Evolutionary conservation across 2,113 vertebrate genomes (phyloP).

Genomic region (Larimichthys crocea): DNA sequence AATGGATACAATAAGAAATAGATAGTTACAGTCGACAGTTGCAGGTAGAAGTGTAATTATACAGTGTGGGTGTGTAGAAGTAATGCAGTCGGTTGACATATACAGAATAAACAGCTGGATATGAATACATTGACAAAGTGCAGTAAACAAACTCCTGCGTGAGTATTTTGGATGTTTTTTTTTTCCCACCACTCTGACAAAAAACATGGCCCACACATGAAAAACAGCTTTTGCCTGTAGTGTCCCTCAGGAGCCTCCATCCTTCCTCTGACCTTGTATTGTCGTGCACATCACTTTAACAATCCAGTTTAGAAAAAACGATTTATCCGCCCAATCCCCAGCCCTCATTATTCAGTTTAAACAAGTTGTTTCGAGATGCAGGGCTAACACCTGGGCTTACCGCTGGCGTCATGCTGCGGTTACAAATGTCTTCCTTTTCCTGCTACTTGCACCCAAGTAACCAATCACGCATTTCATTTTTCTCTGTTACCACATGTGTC

Average conservation of each 20-base stretch:
- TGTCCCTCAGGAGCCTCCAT: neutral
- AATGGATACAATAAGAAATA: no score
- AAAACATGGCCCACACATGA: no score
- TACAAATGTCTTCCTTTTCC: conserved; percentile 45
- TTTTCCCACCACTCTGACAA: no score
- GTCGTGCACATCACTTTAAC: conserved; percentile 4
- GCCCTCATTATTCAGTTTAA: conserved; percentile 56
- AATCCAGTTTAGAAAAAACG: conserved; percentile 11
- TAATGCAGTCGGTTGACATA: no score
- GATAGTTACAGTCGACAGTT: no score
- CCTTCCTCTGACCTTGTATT: conserved; percentile 5
- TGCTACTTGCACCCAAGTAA: conserved; percentile 25
- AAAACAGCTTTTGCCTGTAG: no score
- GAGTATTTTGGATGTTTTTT: no score
- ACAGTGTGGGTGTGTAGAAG: no score
- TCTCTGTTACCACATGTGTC: conserved; percentile 8
- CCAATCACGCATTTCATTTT: conserved; percentile 55
- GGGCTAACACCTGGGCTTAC: conserved; percentile 30
- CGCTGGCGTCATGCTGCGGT: conserved; percentile 21
- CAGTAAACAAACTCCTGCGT: no score
- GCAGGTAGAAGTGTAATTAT: no score
- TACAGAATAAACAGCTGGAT: no score
- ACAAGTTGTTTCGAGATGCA: conserved; percentile 52
- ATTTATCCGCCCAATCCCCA: conserved; percentile 14
- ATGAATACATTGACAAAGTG: no score